phyloP scores from a whole-genome alignment of 2,888 invertebrate species.

The Nycteola revayana region DNA sequence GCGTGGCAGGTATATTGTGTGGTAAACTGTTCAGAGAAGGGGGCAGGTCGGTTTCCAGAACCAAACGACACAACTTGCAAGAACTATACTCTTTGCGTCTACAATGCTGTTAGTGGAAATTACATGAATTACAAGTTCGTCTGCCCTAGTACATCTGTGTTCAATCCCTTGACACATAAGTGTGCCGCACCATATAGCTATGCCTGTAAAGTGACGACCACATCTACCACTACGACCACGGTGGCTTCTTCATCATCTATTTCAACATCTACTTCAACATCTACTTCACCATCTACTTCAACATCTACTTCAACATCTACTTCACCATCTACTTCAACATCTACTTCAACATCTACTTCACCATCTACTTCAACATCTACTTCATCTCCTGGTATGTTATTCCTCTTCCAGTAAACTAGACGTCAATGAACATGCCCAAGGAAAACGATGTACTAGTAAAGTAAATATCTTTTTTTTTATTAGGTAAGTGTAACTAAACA shows the following conservation, averaged over 20 bases:
- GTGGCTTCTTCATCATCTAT: conserved; percentile 7
- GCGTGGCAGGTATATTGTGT: conserved; percentile 1
- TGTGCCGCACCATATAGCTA: conserved; percentile 2
- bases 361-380: not conserved
- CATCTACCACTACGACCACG: not conserved
- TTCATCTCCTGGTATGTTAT: no score
- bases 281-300: not conserved
- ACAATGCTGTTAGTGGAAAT: not conserved
- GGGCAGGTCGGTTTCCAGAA: conserved; percentile 10
- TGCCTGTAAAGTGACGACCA: not conserved
- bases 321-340: not conserved
- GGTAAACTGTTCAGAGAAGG: conserved; percentile 7
- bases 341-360: not conserved
- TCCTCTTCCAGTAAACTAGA: no score
- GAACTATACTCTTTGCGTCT: not conserved
- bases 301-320: not conserved
- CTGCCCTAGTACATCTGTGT: conserved; percentile 3
- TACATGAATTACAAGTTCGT: conserved; percentile 3
- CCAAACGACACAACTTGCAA: conserved; percentile 5
- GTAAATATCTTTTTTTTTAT: no score
- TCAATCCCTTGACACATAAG: conserved; percentile 1
- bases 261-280: not conserved
- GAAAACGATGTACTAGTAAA: no score
- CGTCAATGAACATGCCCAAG: no score
- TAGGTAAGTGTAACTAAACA: no score